Percentiles rank a stretch among this genome's conserved stretches.
phyloP scores from a whole-genome alignment of 92 coral and sea anemone species.

The Anthopleura xanthogrammica region DNA sequence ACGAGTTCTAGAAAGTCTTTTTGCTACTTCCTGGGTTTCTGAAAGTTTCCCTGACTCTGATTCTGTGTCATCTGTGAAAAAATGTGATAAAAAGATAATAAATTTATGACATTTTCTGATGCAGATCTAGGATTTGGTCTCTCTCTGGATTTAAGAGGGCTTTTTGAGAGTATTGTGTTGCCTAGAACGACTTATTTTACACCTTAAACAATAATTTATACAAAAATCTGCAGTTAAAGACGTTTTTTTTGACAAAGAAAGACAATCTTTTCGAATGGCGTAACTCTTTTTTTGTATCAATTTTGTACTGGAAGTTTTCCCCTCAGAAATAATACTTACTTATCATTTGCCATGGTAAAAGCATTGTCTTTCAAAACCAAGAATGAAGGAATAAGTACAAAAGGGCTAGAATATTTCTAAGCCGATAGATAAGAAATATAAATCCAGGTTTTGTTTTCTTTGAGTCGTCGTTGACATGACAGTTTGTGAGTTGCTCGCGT shows the following conservation, averaged over 20 bases:
- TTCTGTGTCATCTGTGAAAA: conserved; percentile 33
- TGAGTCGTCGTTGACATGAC: background rate
- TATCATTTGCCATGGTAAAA: no score
- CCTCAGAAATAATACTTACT: no score
- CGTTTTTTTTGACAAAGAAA: no score
- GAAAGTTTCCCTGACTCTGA: conserved; percentile 45
- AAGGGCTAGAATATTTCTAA: background rate
- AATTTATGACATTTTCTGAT: background rate
- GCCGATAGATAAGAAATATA: background rate
- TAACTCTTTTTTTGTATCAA: no score
- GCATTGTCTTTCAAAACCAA: no score
- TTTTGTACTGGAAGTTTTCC: no score
- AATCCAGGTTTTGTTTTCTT: background rate
- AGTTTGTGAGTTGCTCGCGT: background rate
- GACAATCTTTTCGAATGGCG: no score
- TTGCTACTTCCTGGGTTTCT: conserved; percentile 43
- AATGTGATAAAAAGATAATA: background rate
- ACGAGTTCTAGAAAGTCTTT: conserved; percentile 39
- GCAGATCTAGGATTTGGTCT: no score
- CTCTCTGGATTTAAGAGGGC: no score
- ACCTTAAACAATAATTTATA: no score
- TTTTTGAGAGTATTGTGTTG: no score
- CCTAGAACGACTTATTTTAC: no score
- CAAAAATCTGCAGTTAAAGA: background rate
- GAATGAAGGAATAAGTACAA: background rate